Evolutionary conservation across 2,113 vertebrate genomes (phyloP), one percentile per base, ranked within the genome.

Genomic region (Isurus oxyrinchus): DNA sequence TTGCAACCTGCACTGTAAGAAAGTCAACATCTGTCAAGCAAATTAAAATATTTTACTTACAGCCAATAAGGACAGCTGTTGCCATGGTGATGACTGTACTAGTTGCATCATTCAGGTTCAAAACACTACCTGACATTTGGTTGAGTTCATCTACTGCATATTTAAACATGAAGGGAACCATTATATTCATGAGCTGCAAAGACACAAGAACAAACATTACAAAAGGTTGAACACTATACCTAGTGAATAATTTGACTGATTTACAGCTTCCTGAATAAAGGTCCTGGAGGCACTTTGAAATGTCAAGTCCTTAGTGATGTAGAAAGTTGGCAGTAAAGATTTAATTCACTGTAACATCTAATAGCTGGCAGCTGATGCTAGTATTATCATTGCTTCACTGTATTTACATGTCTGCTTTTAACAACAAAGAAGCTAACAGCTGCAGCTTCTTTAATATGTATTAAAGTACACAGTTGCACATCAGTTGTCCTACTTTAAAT

Each of bases 141-240:
- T 99, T 99, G 97, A 99, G 99, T 98, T 96, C 98, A 97, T 99
- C 99, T 97, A 99, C 99, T 97, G 98, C 99, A 97, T 99, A 99
- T 98, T 99, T 99, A 98, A 99, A 99, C 99, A 99, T 99, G 99
- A 99, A 99, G 97, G 99, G 99, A 97, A 99, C 99, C 97, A 97
- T 96, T 96, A 99, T 98, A 97, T 99, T 99, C 98, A 99, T 99
- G 96, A 98, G 97, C 99, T 99, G 97, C 97, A 98, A 98, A 97
- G 63, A 97, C 2, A 97, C 97, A 97, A 97, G 55, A 19, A 76
- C 93, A 91, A 96, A 95, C 94, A 95, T 67, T 69, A 69, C 66
- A 69, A 95, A 69, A 66, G 94, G 61, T 93, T 69, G 63, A 69
- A 69, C 61, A 49, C 63, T 69, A 69, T 55, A 95, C 67, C 40